Base-by-base conservation (phyloP, 2,797 vertebrate species). In the Anniella stebbinsi region DNA sequence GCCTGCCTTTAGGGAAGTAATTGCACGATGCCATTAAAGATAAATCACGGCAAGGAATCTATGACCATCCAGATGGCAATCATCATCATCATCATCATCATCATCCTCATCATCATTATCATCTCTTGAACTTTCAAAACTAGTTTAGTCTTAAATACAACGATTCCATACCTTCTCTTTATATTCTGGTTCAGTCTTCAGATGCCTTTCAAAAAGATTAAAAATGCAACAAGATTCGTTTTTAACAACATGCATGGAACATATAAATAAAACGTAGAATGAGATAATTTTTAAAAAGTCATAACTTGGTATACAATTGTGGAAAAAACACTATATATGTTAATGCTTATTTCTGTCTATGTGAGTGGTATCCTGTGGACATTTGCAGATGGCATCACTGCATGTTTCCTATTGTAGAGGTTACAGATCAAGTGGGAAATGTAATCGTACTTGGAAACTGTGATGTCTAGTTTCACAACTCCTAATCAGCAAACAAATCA, bases 181-280 rank as follows among this genome's bases (percentile, higher is more conserved):
- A 70, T 25, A 60, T 88, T 89, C 87, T 75, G 63, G 63, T 87
- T 92, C 78, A 73, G 21, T 80, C 36, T 77, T 80, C 33, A 25
- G 70, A 28, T 41, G 15, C 51, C 63, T 90, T 60, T 89, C 84
- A 87, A 85, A 92, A 45, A 70, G 33, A 80, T 85, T 87, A 82
- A 77, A 88, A 87, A 67, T 73, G 54, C 57, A 76, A 45, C 9
- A n/a, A 80, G 48, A 76, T 54, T 66, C 80, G 51, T 83, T 87
- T 90, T 83, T 73, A 63, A 88, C 11, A 84, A 25, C 86, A 87
- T 92, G 84, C 38, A 81, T 33, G 72, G 54, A 81, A 91, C 91
- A 91, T 84, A 23, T 95, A 94, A 93, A 94, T 45, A 93, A n/a
- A 84, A 88, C 38, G 63, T 82, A 92, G 57, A 83, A 54, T 12